Base-by-base conservation (phyloP, 2,888 invertebrate species). In the Ophioninae sp. region DNA sequence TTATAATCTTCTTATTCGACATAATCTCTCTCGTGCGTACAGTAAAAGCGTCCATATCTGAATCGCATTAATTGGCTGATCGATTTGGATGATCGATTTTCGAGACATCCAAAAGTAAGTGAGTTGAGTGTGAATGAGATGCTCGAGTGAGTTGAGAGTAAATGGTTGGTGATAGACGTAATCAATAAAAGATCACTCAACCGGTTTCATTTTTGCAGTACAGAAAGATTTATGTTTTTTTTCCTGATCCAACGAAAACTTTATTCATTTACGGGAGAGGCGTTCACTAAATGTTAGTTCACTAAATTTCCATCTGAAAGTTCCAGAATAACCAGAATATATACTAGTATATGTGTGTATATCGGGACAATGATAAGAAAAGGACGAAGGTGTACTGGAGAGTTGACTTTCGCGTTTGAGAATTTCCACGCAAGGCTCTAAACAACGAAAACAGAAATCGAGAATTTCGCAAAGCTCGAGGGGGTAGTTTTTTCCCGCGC, bases 321-420 rank as follows among this genome's bases (percentile, higher is more conserved):
- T 68, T 22, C 59, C 23, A 41, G 39, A 44, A 59, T 59, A 59
- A 67, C 17, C 6, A 37, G 13, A 10, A 63, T 63, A 30, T 59
- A 37, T 59, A 51, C 56, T 30, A 8, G 59, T 65, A 39, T 41
- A 8, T 51, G 22, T 56, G 30, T 67, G 30, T 30, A 22, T n/a
- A n/a, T 22, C 20, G 17, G 10, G 37, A 64, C 37, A 78, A 63
- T 51, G 79, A 75, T 30, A 51, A 61, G 68, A 51, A 72, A 44
- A 61, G 67, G 3, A 72, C 64, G 72, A 75, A 41, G 58, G 44
- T 80, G 75, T 74, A 65, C 79, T 74, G 74, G 79, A 74, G 68
- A 30, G 37, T 74, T 74, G 58, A 59, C 61, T 71, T 56, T 69
- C 72, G 59, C 71, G 39, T 69, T 81, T 44, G 41, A 80, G 77